Conservation (phyloP, 2,797 vertebrate species). For the Acipenser ruthenus region DNA sequence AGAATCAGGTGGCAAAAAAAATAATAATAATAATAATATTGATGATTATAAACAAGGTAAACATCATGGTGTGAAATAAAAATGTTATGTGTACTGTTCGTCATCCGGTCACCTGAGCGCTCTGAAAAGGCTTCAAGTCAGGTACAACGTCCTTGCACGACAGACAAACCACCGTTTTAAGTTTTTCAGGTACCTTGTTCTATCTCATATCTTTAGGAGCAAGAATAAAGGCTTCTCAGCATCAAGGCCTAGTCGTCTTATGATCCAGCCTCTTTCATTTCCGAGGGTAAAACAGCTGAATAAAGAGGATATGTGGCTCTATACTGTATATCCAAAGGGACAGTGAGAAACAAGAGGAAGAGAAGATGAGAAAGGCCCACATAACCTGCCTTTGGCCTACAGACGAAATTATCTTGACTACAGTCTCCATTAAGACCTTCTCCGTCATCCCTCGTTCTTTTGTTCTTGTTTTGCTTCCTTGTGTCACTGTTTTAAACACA, state of each 20-base stretch:
- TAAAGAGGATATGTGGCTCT: conserved; percentile 5
- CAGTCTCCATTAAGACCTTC: conserved; percentile 15
- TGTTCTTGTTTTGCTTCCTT: conserved; percentile 4
- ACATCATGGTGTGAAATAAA: conserved; percentile 57
- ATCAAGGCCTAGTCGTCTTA: conserved; percentile 12
- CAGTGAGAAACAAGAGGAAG: conserved; percentile 13
- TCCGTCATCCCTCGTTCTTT: background rate
- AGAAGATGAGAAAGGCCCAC: conserved; percentile 2
- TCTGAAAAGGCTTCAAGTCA: conserved; percentile 6
- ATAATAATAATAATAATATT: conserved; percentile 47
- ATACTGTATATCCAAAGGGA: background rate
- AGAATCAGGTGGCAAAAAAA: conserved; percentile 57
- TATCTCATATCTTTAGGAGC: conserved; percentile 8
- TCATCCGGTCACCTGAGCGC: conserved; percentile 7
- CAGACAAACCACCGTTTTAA: conserved; percentile 9
- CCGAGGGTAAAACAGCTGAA: conserved; percentile 13
- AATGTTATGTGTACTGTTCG: conserved; percentile 19
- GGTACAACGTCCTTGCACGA: conserved; percentile 14
- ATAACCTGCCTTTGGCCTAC: conserved; percentile 20
- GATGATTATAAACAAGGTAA: conserved; percentile 61
- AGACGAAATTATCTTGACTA: conserved; percentile 17
- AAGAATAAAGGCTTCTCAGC: conserved; percentile 12
- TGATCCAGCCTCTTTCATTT: conserved; percentile 4
- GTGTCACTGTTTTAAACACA: conserved; percentile 13
- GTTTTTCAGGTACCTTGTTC: conserved; percentile 14